A percentile compares a stretch with the other conserved stretches of the same genome.
phyloP scores from a whole-genome alignment of 2,888 invertebrate genomes.

The Isotomurus palustris region DNA sequence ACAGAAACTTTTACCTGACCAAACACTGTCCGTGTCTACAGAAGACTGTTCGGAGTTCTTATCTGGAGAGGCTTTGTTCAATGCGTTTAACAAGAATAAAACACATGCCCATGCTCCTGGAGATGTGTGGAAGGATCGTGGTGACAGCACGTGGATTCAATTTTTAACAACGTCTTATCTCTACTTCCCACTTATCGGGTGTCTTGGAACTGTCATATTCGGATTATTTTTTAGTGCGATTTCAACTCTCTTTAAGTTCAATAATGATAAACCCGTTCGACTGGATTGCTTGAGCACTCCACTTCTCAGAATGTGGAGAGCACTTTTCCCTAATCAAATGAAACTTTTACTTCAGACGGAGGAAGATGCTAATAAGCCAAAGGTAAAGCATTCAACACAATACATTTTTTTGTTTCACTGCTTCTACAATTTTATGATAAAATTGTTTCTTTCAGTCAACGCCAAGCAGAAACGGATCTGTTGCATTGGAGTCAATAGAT shows the following conservation, averaged over 20 bases:
- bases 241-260: conserved; percentile 8
- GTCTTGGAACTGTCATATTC: conserved; percentile 22
- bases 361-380: not conserved
- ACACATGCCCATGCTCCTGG: conserved; percentile 19
- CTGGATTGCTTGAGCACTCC: conserved; percentile 20
- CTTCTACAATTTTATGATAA: too few species aligned
- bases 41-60: conserved; percentile 26
- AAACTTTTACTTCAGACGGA: not conserved
- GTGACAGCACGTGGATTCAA: conserved; percentile 22
- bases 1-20: conserved; percentile 6
- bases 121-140: conserved; percentile 22
- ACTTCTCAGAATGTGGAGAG: conserved; percentile 16
- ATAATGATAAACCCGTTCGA: conserved; percentile 18
- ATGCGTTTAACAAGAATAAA: not conserved
- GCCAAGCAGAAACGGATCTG: too few species aligned
- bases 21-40: conserved; percentile 23
- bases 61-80: conserved; percentile 2
- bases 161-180: conserved; percentile 30
- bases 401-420: conserved; percentile 1
- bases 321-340: conserved; percentile 22
- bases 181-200: conserved; percentile 22
- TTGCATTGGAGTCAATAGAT: too few species aligned
- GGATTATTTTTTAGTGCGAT: conserved; percentile 26
- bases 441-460: too few species aligned
- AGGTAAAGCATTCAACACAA: not conserved